Conservation (phyloP, 2,113 vertebrate genomes). For the Thryonomys swinderianus region DNA sequence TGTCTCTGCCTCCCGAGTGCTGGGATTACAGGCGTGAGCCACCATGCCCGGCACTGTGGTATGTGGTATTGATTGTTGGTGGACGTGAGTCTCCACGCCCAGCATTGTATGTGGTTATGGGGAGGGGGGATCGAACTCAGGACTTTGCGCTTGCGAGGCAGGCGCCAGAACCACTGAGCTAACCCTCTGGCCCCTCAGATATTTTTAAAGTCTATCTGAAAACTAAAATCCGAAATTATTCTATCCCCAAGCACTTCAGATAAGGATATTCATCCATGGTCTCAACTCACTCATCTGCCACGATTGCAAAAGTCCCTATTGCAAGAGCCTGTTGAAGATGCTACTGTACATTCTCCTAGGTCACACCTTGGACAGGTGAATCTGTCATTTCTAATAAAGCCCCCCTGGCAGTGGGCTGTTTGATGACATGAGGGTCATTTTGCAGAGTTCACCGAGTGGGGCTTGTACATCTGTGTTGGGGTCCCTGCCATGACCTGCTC, state of each 20-base stretch:
- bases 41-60: no score
- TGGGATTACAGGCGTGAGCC: no score
- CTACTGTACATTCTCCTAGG: constrained; percentile 1
- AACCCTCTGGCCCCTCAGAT: no score
- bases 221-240: background rate
- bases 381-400: background rate
- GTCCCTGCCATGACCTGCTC: background rate
- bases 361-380: background rate
- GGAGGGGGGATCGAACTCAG: no score
- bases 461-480: background rate
- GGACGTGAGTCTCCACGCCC: no score
- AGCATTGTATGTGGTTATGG: no score
- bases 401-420: background rate
- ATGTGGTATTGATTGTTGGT: no score
- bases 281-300: background rate
- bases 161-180: no score
- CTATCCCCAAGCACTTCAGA: background rate
- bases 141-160: no score
- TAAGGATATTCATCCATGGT: background rate
- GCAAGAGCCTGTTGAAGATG: background rate
- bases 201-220: background rate
- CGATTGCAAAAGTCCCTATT: background rate
- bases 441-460: background rate
- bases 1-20: no score
- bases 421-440: background rate